A percentile compares a stretch with the other conserved stretches of the same genome.
These are phyloP conservation scores for Natrix natrix DNA, from an alignment of 2,797 vertebrate species.

Conservation along the genomic window DNA sequence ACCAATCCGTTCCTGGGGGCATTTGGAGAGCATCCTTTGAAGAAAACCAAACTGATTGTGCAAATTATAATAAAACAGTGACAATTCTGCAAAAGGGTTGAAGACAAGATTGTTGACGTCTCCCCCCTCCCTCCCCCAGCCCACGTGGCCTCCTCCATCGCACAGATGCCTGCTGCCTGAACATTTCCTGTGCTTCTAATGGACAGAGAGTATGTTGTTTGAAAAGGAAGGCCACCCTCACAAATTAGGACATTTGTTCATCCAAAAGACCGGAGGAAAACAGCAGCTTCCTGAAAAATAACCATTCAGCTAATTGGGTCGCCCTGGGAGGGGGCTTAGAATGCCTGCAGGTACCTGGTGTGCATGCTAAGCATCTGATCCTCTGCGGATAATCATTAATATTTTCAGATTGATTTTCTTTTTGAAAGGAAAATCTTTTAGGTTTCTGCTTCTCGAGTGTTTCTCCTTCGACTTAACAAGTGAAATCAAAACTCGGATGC, in stretches of 20 bases:
- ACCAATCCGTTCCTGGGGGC: neutral
- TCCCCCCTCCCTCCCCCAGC: neutral
- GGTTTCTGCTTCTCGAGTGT: neutral
- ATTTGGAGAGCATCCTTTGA: neutral
- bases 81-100: neutral
- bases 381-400: slow-evolving; percentile 6
- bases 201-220: slow-evolving; percentile 9
- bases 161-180: neutral
- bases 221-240: slow-evolving; percentile 30
- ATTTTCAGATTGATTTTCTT: neutral
- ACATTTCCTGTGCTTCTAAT: slow-evolving; percentile 5
- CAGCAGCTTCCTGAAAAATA: slow-evolving; percentile 55
- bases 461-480: neutral
- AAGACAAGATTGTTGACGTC: neutral
- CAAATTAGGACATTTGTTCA: slow-evolving; percentile 50
- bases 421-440: neutral
- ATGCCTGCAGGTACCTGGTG: slow-evolving; percentile 26
- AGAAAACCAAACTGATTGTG: neutral
- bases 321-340: slow-evolving; percentile 25
- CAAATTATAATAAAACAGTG: neutral
- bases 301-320: slow-evolving; percentile 50
- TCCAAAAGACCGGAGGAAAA: slow-evolving; percentile 45
- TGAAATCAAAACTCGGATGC: neutral
- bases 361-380: slow-evolving; percentile 33
- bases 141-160: neutral